Evolutionary conservation across 2,888 invertebrate species (phyloP).

Genomic region (Oscheius sp.): DNA sequence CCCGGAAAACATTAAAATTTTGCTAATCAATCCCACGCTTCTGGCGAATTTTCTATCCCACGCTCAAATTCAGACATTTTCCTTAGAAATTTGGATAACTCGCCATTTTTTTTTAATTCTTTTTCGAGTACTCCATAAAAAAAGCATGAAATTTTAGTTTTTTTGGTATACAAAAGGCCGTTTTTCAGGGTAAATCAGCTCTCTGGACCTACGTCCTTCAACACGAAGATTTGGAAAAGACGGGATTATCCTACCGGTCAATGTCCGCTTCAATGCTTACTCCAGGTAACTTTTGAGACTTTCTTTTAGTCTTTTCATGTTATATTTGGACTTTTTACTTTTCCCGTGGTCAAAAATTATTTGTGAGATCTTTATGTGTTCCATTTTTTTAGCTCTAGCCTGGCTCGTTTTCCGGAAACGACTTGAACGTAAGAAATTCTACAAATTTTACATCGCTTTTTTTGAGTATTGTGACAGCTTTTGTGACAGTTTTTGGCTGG

Average conservation of each 20-base stretch:
- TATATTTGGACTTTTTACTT: neutral
- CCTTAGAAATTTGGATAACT: neutral
- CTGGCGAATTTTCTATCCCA: too few relatives aligned
- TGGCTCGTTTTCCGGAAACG: constrained; percentile 92
- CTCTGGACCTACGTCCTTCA: constrained; percentile 93
- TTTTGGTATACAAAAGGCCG: neutral
- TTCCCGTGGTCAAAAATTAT: neutral
- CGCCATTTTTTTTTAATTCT: too few relatives aligned
- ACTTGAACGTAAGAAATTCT: constrained; percentile 82
- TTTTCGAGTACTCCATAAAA: too few relatives aligned
- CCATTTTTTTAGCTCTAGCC: constrained; percentile 82
- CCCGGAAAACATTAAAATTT: too few relatives aligned
- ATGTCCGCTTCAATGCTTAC: constrained; percentile 72
- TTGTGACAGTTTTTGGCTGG: neutral
- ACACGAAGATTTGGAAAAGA: constrained; percentile 82
- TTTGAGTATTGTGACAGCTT: constrained; percentile 7
- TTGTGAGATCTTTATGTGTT: neutral
- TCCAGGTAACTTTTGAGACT: constrained; percentile 77
- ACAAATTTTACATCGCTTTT: constrained; percentile 2
- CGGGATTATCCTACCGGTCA: constrained; percentile 51
- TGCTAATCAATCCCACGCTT: too few relatives aligned
- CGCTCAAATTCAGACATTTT: too few relatives aligned
- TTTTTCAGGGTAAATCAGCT: constrained; percentile 87
- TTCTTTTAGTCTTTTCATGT: constrained; percentile 9
- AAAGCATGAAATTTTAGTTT: neutral